Percentiles rank a stretch among this genome's conserved stretches.
Evolutionary conservation across 2,797 vertebrate genomes (phyloP).

Genomic region (Coendou prehensilis): DNA sequence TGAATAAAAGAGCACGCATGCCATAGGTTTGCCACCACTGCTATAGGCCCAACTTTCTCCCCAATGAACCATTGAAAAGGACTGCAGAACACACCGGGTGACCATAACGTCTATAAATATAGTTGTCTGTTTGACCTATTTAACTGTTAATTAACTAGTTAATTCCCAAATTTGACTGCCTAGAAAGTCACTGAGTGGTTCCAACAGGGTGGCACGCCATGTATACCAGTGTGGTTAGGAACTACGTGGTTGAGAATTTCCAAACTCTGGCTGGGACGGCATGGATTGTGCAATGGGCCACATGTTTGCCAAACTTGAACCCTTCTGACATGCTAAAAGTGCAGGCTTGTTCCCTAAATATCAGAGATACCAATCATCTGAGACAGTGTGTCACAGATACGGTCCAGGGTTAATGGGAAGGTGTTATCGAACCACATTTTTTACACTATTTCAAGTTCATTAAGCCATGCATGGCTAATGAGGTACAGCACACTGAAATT

Average conservation of each 20-base stretch:
- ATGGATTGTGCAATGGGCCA: fast-evolving
- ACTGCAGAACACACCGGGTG: background rate
- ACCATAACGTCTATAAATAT: background rate
- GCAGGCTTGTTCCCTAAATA: background rate
- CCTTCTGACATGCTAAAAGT: background rate
- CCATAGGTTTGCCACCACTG: background rate
- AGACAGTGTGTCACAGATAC: background rate
- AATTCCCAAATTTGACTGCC: background rate
- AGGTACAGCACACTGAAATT: background rate
- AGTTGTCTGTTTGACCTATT: background rate
- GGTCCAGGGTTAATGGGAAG: background rate
- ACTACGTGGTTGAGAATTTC: background rate
- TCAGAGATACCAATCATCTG: background rate
- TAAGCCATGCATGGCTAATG: background rate
- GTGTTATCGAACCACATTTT: background rate
- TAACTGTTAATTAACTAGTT: background rate
- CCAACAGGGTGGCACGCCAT: background rate
- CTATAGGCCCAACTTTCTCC: background rate
- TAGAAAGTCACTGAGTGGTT: background rate
- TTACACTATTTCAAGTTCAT: background rate
- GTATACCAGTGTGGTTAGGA: background rate
- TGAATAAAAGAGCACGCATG: background rate
- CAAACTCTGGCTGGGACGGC: background rate
- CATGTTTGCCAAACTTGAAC: background rate
- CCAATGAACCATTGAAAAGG: background rate